Base-by-base conservation (phyloP, 2,113 vertebrate species). In the Corynorhinus townsendii region DNA sequence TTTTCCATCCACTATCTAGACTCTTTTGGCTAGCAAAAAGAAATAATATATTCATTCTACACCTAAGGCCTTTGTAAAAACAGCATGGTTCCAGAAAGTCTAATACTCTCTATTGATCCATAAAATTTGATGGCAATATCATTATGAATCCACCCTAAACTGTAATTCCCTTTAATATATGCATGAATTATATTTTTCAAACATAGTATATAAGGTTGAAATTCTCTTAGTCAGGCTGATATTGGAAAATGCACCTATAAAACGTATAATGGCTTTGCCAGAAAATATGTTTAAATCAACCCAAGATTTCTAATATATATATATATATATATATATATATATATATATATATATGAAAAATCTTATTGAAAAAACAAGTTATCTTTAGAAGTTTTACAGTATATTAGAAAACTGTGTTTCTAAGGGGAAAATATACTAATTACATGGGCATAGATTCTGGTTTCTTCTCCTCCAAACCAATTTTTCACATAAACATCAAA, bases 61-160 rank as follows among this genome's bases (percentile, higher is more conserved):
- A 95, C 30, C 85, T 92, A 92, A 90, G 40, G 81, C 24, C 47
- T 89, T 95, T 95, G 71, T 66, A 93, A 92, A 64, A 95, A 77
- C 90, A 89, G 82, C 86, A 86, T 86, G 77, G 30, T 49, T 83
- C 68, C 90, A 96, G 35, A 86, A 96, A 97, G 77, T 88, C 43
- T 93, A 95, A 96, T 95, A 92, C 95, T 93, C 87, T 93, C 76
- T 49, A 89, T 2, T 88, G 94, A 96, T 93, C 88, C 95, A 96
- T 93, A 93, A 97, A 96, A 96, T 95, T 75, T 96, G 68, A 95
- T 92, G 77, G 94, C 80, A 96, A 83, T 88, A 92, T 79, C 82
- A 95, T 95, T 95, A 92, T 86, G n/a, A 93, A 86, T 95, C 35
- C 40, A 87, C 69, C 64, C 62, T 79, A 52, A 93, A 89, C 12